Evolutionary conservation across 2,797 vertebrate genomes (phyloP).

Genomic region (Menidia menidia): DNA sequence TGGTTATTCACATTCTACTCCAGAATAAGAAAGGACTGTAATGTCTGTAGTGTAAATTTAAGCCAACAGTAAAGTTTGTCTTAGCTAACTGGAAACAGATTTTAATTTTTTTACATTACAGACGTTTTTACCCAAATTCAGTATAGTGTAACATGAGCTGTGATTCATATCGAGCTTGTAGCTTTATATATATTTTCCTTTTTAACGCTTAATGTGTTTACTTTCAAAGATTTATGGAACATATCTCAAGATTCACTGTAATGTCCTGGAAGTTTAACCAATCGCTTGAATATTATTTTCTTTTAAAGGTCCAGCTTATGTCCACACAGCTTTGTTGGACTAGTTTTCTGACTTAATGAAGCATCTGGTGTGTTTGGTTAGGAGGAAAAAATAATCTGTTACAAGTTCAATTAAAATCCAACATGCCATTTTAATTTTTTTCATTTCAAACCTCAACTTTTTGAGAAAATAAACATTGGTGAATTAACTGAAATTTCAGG

Average conservation of each 20-base stretch:
- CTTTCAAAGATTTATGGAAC: background rate
- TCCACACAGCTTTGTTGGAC: background rate
- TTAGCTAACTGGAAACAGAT: conserved; percentile 7
- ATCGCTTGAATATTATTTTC: conserved; percentile 1
- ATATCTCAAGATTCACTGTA: background rate
- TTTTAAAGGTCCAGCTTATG: background rate
- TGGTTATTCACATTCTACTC: conserved; percentile 10
- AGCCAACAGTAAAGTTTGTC: conserved; percentile 3
- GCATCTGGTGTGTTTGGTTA: conserved; percentile 3
- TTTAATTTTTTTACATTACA: background rate
- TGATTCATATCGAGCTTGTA: too few relatives aligned
- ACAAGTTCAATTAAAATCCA: background rate
- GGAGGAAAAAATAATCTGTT: conserved; percentile 7
- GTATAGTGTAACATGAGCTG: background rate
- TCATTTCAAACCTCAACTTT: background rate
- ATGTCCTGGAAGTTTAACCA: background rate
- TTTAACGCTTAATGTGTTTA: background rate
- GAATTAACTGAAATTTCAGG: background rate
- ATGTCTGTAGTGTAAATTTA: background rate
- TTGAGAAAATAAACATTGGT: background rate
- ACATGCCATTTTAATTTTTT: background rate
- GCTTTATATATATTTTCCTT: background rate
- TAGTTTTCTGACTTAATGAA: conserved; percentile 4
- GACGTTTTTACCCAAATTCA: background rate
- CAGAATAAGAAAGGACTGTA: conserved; percentile 8